Evolutionary conservation across 1,140 invertebrate species (phyloP).

Genomic region (Drosophila jambulina): DNA sequence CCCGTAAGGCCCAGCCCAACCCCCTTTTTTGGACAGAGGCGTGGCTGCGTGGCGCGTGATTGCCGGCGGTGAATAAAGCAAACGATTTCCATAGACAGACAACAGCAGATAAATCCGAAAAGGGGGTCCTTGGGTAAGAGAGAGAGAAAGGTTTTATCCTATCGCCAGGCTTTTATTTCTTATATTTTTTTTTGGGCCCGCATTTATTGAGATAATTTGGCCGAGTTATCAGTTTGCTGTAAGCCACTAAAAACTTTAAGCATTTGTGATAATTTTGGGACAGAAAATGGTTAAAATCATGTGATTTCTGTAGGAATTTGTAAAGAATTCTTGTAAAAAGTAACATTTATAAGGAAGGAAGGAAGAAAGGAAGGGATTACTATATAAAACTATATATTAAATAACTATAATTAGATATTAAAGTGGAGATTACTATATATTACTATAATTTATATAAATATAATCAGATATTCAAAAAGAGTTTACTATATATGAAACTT

Average conservation of each 20-base stretch:
- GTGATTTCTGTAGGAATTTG: background rate
- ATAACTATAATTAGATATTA: no score
- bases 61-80: conserved; percentile 42
- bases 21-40: conserved; percentile 8
- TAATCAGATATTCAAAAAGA: no score
- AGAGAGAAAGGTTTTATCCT: background rate
- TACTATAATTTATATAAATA: no score
- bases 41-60: conserved; percentile 54
- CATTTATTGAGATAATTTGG: conserved; percentile 14
- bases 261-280: background rate
- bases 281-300: background rate
- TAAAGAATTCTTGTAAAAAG: no score
- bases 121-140: background rate
- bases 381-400: no score
- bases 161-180: conserved; percentile 9
- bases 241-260: conserved; percentile 4
- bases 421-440: no score
- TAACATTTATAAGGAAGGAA: no score
- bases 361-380: no score
- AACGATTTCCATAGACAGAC: conserved; percentile 18
- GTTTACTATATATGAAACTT: background rate
- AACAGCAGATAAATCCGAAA: conserved; percentile 35
- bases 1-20: no score
- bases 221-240: conserved; percentile 10
- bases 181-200: background rate